A percentile compares a stretch with the other conserved stretches of the same genome.
These are phyloP conservation scores for Bubo bubo DNA, from an alignment of 2,113 vertebrate genomes.

Conservation along the genomic window DNA sequence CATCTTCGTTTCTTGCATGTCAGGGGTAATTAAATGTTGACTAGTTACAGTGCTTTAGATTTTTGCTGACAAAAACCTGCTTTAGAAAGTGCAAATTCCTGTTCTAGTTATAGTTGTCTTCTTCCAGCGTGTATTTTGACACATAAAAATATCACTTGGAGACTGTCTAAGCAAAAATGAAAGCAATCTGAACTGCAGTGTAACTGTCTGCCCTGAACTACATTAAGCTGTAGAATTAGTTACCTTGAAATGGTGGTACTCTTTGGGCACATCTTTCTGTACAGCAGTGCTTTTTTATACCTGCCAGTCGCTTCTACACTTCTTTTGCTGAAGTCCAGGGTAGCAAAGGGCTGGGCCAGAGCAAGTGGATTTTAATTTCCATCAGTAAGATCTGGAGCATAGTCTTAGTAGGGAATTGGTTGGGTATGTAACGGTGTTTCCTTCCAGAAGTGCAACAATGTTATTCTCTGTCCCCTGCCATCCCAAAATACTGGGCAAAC, in stretches of 20 bases:
- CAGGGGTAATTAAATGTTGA: slow-evolving; percentile 41
- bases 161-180: neutral
- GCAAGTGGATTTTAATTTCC: neutral
- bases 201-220: neutral
- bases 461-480: neutral
- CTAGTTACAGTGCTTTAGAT: slow-evolving; percentile 27
- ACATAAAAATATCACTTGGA: neutral
- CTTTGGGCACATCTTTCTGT: neutral
- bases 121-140: neutral
- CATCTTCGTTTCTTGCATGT: slow-evolving; percentile 3
- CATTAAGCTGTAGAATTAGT: neutral
- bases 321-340: neutral
- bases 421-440: neutral
- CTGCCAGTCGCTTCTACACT: accelerated
- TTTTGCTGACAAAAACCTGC: slow-evolving; percentile 41
- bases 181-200: neutral
- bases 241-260: neutral
- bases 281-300: neutral
- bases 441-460: neutral
- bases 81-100: slow-evolving; percentile 3
- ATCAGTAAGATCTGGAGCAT: neutral
- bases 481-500: neutral
- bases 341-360: neutral
- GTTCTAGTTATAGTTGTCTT: neutral
- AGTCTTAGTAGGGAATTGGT: neutral